These are phyloP conservation scores for Melinaea marsaeus DNA, from an alignment of 2,888 invertebrate genomes.

Conservation along the genomic window DNA sequence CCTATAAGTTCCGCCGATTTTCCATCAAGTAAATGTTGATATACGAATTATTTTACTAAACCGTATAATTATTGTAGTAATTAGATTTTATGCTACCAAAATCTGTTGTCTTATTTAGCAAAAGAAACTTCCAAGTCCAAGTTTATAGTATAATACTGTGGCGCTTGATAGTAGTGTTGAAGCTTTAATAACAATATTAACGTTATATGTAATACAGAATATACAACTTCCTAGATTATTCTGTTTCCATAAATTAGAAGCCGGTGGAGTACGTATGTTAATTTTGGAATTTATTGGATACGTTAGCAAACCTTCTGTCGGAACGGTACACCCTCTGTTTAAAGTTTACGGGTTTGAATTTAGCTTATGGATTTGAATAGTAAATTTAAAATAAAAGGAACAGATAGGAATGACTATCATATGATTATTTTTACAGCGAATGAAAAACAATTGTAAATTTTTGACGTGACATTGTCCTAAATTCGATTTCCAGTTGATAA, in stretches of 20 bases:
- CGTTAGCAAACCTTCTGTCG: constrained; percentile 16
- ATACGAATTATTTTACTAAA: too few species aligned
- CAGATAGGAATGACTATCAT: not conserved
- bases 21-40: too few species aligned
- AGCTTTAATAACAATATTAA: not conserved
- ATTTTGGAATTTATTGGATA: constrained; percentile 24
- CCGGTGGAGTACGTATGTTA: constrained; percentile 18
- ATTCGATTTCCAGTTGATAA: too few species aligned
- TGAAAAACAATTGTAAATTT: not conserved
- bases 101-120: too few species aligned
- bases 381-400: constrained; percentile 15
- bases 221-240: constrained; percentile 25
- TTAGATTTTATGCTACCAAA: too few species aligned
- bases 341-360: constrained; percentile 19
- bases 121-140: too few species aligned
- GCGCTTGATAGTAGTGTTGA: not conserved
- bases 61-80: too few species aligned
- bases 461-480: not conserved
- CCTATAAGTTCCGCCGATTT: too few species aligned
- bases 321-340: constrained; percentile 13
- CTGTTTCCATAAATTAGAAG: constrained; percentile 20
- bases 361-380: constrained; percentile 22
- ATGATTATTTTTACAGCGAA: not conserved
- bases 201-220: constrained; percentile 12
- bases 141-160: too few species aligned